Base-by-base conservation (phyloP, 2,113 vertebrate genomes). In the Phainopepla nitens region DNA sequence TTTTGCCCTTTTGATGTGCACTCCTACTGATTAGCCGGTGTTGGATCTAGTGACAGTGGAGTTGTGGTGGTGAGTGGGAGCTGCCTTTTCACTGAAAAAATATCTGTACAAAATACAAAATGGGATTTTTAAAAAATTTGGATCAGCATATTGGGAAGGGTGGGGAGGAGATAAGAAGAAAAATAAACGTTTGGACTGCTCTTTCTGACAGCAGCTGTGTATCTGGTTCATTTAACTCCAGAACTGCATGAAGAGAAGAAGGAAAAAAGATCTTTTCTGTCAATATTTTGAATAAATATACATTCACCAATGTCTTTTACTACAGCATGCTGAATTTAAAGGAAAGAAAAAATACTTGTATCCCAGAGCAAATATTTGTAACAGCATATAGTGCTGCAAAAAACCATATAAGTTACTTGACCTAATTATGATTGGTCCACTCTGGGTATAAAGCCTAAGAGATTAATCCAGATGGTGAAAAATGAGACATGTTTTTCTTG, bases 251-350 rank as follows among this genome's bases (percentile, higher is more conserved):
- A 76, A 45, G 5, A 29, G 11, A 83, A 41, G 39, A 53, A 35
- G 7, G 7, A 42, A 53, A 57, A 47, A 82, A 22, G 3, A 44
- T 9, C 5, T 17, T 65, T 86, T 53, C 0, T 0, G 36, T 56
- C 25, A 71, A 8, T 75, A 66, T 75, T 90, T 79, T 61, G 9
- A 36, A 39, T 36, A 92, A 56, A 57, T 87, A 39, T 25, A 6
- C 6, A 42, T 24, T 76, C 23, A 57, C 10, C 11, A 17, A 23
- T 66, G 17, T 60, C 28, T 60, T 73, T 36, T 79, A 42, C 61
- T 70, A 24, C 18, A 35, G 10, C 47, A 16, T 39, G 6, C 13
- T 70, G 41, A 35, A 42, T 71, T 79, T 47, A 75, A 80, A 42
- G 33, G 8, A 51, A 51, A 66, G 9, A 70, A 72, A 15, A 77